phyloP scores from a whole-genome alignment of 2,888 invertebrate species.

The Cylloceria caligata region DNA sequence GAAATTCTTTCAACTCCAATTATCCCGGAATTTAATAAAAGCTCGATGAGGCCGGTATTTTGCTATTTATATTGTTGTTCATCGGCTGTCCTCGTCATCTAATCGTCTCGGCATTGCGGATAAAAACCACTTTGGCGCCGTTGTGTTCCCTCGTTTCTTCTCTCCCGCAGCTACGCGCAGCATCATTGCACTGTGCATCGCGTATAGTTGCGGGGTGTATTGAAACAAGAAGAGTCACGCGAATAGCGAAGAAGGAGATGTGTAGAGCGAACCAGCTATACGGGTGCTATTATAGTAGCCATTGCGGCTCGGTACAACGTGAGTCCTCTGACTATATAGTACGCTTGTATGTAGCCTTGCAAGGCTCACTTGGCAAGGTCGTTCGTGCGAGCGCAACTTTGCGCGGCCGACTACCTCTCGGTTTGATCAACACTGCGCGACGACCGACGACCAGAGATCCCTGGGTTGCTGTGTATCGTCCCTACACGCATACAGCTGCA shows the following conservation, averaged over 20 bases:
- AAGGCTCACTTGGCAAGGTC: constrained; percentile 65
- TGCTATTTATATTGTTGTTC: constrained; percentile 21
- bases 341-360: constrained; percentile 59
- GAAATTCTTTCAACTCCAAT: constrained; percentile 48
- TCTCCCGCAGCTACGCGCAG: constrained; percentile 6
- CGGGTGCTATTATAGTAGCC: constrained; percentile 56
- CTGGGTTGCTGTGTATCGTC: neutral
- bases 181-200: neutral
- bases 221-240: constrained; percentile 57
- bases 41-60: constrained; percentile 39
- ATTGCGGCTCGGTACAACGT: constrained; percentile 26
- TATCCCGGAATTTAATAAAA: constrained; percentile 59
- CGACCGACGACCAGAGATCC: constrained; percentile 4
- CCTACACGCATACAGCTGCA: constrained; percentile 12
- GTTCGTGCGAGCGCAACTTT: constrained; percentile 56
- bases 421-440: constrained; percentile 34
- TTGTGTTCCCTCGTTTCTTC: neutral
- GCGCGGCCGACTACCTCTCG: constrained; percentile 61
- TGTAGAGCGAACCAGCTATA: constrained; percentile 23
- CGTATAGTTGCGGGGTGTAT: constrained; percentile 35
- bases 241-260: constrained; percentile 26
- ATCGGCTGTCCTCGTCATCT: constrained; percentile 28
- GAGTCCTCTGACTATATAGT: constrained; percentile 30
- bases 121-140: constrained; percentile 45
- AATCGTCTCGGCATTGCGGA: constrained; percentile 8